These are phyloP conservation scores for Scolopax mira DNA, from an alignment of 2,113 vertebrate genomes.

Conservation along the genomic window DNA sequence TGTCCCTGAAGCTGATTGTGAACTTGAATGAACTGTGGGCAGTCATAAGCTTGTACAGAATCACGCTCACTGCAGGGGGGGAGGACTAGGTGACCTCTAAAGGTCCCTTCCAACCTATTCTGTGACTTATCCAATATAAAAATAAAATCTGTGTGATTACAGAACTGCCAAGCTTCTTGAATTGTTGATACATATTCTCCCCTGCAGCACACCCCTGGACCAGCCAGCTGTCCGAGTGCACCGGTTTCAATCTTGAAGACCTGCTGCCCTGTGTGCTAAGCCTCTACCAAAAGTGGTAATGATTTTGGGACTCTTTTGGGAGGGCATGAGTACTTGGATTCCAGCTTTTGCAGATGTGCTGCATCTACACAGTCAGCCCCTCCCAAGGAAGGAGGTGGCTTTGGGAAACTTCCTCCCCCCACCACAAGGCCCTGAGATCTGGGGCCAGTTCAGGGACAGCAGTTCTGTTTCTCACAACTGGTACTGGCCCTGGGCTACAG, in stretches of 20 bases:
- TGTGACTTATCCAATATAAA: neutral
- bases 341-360: neutral
- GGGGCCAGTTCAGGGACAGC: neutral
- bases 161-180: neutral
- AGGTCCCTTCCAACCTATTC: neutral
- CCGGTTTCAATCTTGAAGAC: conserved; percentile 87
- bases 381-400: neutral
- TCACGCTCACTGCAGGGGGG: neutral
- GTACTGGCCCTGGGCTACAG: neutral
- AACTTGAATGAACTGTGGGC: neutral
- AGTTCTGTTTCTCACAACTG: neutral
- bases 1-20: neutral
- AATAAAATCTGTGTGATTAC: neutral
- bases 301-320: neutral
- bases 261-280: conserved; percentile 80
- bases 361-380: neutral
- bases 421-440: neutral
- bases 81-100: neutral
- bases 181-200: neutral
- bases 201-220: conserved; percentile 88
- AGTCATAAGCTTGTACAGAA: neutral
- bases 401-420: neutral
- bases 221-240: conserved; percentile 81
- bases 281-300: conserved; percentile 83
- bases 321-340: neutral